Percentiles rank a stretch among this genome's conserved stretches.
Conservation (phyloP, 2,797 vertebrate species). For the Tauraco hartlaubi region DNA sequence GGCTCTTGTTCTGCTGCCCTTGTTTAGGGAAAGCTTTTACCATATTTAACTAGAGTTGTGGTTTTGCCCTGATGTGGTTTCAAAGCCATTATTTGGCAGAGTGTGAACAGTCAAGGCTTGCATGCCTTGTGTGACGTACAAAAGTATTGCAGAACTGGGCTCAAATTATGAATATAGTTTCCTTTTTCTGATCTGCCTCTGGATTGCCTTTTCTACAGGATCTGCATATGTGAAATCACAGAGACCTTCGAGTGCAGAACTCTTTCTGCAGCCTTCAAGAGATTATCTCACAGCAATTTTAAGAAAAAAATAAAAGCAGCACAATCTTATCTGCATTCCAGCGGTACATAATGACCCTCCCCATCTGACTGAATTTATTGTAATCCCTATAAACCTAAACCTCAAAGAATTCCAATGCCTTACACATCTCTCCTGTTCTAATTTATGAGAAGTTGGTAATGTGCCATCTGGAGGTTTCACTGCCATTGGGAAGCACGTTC, state of each 20-base stretch:
- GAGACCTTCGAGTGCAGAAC: background rate
- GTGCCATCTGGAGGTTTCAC: slow-evolving; percentile 68
- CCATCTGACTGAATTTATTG: slow-evolving; percentile 60
- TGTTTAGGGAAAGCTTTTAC: background rate
- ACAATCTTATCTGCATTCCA: slow-evolving; percentile 18
- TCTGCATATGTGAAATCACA: background rate
- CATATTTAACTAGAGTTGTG: background rate
- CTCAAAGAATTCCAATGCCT: slow-evolving; percentile 65
- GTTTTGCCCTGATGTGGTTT: background rate
- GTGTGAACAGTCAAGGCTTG: background rate
- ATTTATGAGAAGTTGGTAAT: slow-evolving; percentile 68
- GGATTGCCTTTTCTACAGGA: background rate
- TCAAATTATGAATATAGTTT: background rate
- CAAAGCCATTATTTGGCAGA: background rate
- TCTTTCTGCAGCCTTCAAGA: background rate
- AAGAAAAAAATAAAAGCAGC: background rate
- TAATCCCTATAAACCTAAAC: slow-evolving; percentile 64
- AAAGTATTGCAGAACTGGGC: background rate
- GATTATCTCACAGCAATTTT: background rate
- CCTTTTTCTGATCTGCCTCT: background rate
- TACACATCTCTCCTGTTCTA: slow-evolving; percentile 26
- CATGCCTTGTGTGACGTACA: too few relatives aligned
- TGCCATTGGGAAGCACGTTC: slow-evolving; percentile 13
- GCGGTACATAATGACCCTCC: background rate
- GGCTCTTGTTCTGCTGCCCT: background rate